Evolutionary conservation across 2,888 invertebrate species (phyloP).

Genomic region (Catocala nupta): DNA sequence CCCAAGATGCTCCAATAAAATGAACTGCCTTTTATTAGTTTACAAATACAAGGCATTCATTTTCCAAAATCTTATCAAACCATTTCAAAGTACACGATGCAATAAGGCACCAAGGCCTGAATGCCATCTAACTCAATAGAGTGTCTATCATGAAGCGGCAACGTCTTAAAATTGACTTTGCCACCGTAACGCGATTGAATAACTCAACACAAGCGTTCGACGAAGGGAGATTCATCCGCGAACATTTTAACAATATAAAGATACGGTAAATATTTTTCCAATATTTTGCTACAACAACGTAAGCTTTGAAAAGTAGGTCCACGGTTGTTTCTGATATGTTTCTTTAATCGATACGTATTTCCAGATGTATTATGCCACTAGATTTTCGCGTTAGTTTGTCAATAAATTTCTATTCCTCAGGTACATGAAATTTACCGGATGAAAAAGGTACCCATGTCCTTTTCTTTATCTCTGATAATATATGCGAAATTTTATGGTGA

Average conservation of each 20-base stretch:
- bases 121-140: conserved; percentile 44
- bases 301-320: conserved; percentile 23
- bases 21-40: no score
- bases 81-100: conserved; percentile 8
- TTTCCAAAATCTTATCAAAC: conserved; percentile 19
- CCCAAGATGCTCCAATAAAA: no score
- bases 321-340: conserved; percentile 5
- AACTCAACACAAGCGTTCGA: conserved; percentile 47
- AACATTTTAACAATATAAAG: conserved; percentile 68
- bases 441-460: no score
- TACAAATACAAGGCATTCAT: background rate
- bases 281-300: conserved; percentile 66
- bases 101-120: conserved; percentile 11
- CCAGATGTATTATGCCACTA: no score
- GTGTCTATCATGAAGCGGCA: conserved; percentile 40
- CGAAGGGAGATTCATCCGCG: conserved; percentile 57
- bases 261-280: conserved; percentile 74
- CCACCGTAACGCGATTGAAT: conserved; percentile 51
- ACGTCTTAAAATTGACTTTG: conserved; percentile 52
- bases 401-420: no score
- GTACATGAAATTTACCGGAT: no score
- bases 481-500: no score
- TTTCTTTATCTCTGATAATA: no score
- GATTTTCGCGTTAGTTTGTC: no score
- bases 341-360: background rate